Evolutionary conservation across 2,797 vertebrate species (phyloP), one percentile per base, ranked within the genome.

Genomic region (Uromys caudimaculatus): DNA sequence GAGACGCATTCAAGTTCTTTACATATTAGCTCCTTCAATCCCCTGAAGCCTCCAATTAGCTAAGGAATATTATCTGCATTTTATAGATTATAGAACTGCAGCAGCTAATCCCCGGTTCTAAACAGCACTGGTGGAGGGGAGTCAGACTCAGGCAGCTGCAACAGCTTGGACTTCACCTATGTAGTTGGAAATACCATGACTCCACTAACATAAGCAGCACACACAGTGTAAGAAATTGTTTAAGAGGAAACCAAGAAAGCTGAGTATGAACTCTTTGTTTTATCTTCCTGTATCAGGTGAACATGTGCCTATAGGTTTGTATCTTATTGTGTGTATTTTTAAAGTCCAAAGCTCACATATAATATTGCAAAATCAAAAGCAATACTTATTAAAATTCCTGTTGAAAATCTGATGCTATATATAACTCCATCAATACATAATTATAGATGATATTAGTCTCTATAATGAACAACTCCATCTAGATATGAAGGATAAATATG

Each of bases 391-490:
- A 89, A 95, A 95, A 82, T 29, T 21, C 0, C 11, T 32, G 6
- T 38, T n/a, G 24, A 82, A 94, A 67, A 95, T 92, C 24, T 95
- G 50, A 3, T 17, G 78, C n/a, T 94, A 38, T 27, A 69, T 95
- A 44, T 27, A 71, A 35, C 1, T 4, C 32, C 19, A 50, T 17
- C 13, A 95, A 47, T 13, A 64, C 2, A 58, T 88, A 60, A 62
- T 92, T 60, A 62, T 93, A 35, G 54, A 14, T 60, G 52, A 89
- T 32, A 76, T 13, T 89, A 52, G 29, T 83, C 2, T 81, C 93
- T 75, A 83, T 52, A 71, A 76, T 38, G 67, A 85, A 47, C n/a
- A 95, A 88, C 27, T 17, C 0, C 2, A 88, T 73, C 13, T 21
- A 62, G 11, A 8, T 56, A 27, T 23, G 93, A 71, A 91, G 21